Conservation (phyloP, 1,140 invertebrate genomes). For the Pachyrhynchus sulphureomaculatus region DNA sequence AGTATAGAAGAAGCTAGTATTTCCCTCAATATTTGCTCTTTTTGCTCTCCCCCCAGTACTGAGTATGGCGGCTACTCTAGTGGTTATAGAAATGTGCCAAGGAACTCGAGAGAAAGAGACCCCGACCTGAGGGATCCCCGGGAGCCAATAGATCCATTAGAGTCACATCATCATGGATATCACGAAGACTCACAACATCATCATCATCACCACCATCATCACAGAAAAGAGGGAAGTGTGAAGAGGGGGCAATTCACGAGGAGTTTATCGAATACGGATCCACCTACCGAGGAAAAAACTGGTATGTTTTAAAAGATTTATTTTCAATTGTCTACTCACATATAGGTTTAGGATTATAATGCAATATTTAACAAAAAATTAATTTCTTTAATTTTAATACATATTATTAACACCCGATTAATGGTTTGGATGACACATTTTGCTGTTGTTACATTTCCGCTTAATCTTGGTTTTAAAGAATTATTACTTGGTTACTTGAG, state of each 20-base stretch:
- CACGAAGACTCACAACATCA: conserved; percentile 36
- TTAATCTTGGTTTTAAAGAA: no score
- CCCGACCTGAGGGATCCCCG: conserved; percentile 34
- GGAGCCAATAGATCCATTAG: conserved; percentile 32
- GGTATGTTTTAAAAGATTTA: conserved; percentile 55
- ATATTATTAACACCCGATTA: no score
- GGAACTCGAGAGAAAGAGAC: conserved; percentile 34
- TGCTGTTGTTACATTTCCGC: no score
- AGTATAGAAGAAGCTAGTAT: conserved; percentile 7
- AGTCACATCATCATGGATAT: conserved; percentile 28
- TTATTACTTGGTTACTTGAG: no score
- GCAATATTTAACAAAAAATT: no score
- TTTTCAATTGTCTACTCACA: not conserved
- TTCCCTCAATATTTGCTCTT: conserved; percentile 6
- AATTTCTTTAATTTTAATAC: no score
- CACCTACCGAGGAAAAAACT: conserved; percentile 79
- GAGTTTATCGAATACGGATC: conserved; percentile 79
- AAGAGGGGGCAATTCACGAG: conserved; percentile 74
- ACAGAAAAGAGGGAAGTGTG: conserved; percentile 48
- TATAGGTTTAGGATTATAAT: no score
- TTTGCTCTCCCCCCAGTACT: conserved; percentile 32
- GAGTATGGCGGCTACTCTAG: conserved; percentile 47
- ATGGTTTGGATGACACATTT: no score
- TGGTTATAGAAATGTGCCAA: conserved; percentile 30
- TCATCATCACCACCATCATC: conserved; percentile 48